A percentile compares a stretch with the other conserved stretches of the same genome.
These are phyloP conservation scores for Petrocephalus sullivani DNA, from an alignment of 2,797 vertebrate genomes.

Conservation along the genomic window DNA sequence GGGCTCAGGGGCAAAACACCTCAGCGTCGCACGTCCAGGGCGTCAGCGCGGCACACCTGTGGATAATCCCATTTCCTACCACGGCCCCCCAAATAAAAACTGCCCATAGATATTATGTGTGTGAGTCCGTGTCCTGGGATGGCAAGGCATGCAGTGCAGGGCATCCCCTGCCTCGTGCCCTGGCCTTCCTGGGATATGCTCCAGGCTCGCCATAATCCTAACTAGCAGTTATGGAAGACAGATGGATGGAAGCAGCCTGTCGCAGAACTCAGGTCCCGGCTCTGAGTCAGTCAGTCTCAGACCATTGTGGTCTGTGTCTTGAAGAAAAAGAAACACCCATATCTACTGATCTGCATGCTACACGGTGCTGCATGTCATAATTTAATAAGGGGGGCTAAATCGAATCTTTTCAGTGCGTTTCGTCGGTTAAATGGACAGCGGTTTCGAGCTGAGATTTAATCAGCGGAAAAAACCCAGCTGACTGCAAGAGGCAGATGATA, in stretches of 20 bases:
- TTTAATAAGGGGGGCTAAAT: conserved; percentile 37
- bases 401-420: conserved; percentile 7
- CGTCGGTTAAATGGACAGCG: background rate
- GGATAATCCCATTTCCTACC: background rate
- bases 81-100: background rate
- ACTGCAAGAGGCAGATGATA: background rate
- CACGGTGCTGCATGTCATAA: conserved; percentile 40
- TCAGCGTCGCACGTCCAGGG: background rate
- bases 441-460: conserved; percentile 14
- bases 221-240: background rate
- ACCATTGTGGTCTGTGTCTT: too few species aligned
- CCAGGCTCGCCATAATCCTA: background rate
- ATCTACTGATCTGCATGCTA: conserved; percentile 25
- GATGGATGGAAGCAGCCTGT: background rate
- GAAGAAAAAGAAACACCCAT: background rate
- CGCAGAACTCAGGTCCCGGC: background rate
- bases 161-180: background rate
- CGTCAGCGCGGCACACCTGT: background rate
- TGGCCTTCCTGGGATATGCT: background rate
- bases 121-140: background rate
- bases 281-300: background rate
- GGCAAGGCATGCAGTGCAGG: background rate
- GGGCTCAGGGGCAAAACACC: background rate
- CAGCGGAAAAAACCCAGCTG: background rate
- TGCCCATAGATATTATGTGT: background rate